Conservation (phyloP, 2,888 invertebrate genomes). For the Norana najaformis region DNA sequence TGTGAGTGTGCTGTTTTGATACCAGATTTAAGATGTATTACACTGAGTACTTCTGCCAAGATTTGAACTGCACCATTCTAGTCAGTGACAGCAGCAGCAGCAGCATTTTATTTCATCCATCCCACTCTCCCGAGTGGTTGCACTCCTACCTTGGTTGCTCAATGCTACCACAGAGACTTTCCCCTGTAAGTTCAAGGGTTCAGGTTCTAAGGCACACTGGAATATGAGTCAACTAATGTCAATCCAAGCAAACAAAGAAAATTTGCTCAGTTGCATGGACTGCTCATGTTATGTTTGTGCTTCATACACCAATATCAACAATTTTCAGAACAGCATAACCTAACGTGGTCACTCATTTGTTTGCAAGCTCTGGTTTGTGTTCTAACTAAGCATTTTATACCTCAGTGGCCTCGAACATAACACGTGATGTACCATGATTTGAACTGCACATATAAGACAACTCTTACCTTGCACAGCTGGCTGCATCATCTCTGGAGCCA, state of each 20-base stretch:
- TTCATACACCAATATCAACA: neutral
- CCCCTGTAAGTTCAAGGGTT: neutral
- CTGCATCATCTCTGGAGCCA: constrained; percentile 29
- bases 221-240: too few species aligned
- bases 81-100: neutral
- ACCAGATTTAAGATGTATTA: neutral
- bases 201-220: neutral
- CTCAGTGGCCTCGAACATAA: neutral
- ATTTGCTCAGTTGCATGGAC: neutral
- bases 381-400: neutral
- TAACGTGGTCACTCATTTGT: neutral
- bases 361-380: too few species aligned
- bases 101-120: neutral
- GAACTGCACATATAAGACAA: neutral
- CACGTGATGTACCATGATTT: neutral
- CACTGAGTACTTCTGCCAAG: neutral
- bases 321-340: neutral
- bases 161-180: neutral
- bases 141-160: too few species aligned
- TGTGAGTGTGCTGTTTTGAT: neutral
- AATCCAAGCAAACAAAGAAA: neutral
- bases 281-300: neutral
- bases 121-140: neutral
- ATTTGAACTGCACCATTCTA: neutral
- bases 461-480: neutral